Evolutionary conservation across 2,888 invertebrate genomes (phyloP).

Genomic region (Thera britannica): DNA sequence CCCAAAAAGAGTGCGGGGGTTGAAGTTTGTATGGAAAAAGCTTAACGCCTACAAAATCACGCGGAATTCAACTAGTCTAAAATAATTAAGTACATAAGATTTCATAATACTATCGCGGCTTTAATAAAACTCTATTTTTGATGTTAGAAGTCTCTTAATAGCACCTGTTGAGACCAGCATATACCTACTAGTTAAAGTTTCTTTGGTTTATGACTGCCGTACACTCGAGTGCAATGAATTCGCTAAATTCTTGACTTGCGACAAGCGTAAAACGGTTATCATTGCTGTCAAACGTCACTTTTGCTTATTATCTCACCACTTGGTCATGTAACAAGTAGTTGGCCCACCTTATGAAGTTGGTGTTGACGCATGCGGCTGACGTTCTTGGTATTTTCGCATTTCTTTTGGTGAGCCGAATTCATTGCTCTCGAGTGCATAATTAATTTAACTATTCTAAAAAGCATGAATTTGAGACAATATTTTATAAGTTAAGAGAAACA

Average conservation of each 20-base stretch:
- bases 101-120: conserved; percentile 40
- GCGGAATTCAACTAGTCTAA: background rate
- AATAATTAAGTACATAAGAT: conserved; percentile 35
- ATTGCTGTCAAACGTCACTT: background rate
- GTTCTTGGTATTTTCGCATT: background rate
- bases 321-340: too few relatives aligned
- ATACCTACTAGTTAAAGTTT: conserved; percentile 5
- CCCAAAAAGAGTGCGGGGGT: too few relatives aligned
- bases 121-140: conserved; percentile 15
- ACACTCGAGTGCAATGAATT: background rate
- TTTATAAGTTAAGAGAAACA: background rate
- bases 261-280: background rate
- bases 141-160: conserved; percentile 7
- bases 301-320: background rate
- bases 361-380: too few relatives aligned
- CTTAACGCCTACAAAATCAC: too few relatives aligned
- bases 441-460: background rate
- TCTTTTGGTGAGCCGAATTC: background rate
- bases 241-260: background rate
- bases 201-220: conserved; percentile 15
- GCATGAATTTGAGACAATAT: background rate
- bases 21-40: too few relatives aligned
- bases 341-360: too few relatives aligned
- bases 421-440: background rate
- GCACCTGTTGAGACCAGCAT: conserved; percentile 22